Evolutionary conservation across 64 coral and sea anemone species (phyloP).

Genomic region (Cladopsammia gracilis): DNA sequence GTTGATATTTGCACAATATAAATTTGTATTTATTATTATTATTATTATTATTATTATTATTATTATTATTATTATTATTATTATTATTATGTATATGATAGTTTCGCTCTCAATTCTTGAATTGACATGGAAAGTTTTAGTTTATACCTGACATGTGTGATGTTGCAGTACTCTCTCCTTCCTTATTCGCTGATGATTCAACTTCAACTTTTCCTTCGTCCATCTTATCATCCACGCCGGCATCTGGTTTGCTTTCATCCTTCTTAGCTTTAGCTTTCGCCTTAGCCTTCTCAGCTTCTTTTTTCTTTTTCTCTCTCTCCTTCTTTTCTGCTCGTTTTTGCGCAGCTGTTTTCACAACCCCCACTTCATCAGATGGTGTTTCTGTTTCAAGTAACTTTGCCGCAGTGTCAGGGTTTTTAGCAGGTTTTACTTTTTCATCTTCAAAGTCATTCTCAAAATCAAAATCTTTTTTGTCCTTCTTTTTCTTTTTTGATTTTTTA

Average conservation of each 20-base stretch:
- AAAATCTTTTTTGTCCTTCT: conserved; percentile 85
- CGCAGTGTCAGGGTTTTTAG: conserved; percentile 15
- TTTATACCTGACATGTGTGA: too few relatives aligned
- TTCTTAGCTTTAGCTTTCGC: conserved; percentile 80
- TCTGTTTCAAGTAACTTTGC: conserved; percentile 46
- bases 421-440: conserved; percentile 48
- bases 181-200: neutral
- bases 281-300: conserved; percentile 90
- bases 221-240: conserved; percentile 14
- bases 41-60: too few relatives aligned
- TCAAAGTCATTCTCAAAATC: conserved; percentile 84
- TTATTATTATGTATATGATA: too few relatives aligned
- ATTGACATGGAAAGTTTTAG: too few relatives aligned
- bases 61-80: too few relatives aligned
- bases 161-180: neutral
- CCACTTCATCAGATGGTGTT: conserved; percentile 29
- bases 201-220: conserved; percentile 5
- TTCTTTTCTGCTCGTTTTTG: conserved; percentile 99
- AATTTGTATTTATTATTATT: too few relatives aligned
- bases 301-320: conserved; percentile 98
- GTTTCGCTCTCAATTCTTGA: too few relatives aligned
- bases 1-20: too few relatives aligned
- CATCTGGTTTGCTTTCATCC: conserved; percentile 43
- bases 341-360: conserved; percentile 88
- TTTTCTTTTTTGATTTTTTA: conserved; percentile 93